These are phyloP conservation scores for Thinocorus orbignyianus DNA, from an alignment of 2,113 vertebrate species.

Conservation along the genomic window DNA sequence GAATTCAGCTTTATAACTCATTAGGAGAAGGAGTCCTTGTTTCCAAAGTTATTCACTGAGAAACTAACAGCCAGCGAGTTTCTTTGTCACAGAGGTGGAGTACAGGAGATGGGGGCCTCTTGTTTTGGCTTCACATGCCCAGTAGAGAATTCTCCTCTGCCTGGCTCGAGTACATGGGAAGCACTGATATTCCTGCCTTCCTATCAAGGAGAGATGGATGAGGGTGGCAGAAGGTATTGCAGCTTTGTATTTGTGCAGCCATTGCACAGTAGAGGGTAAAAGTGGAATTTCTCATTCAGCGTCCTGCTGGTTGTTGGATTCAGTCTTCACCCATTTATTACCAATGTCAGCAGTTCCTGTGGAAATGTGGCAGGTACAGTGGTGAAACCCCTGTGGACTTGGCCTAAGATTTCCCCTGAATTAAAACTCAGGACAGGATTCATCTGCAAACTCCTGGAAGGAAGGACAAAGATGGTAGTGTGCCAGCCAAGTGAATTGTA, in stretches of 20 bases:
- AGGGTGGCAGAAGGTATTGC: background rate
- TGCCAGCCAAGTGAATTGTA: background rate
- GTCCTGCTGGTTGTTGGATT: background rate
- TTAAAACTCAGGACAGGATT: background rate
- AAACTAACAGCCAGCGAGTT: background rate
- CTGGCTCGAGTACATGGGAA: background rate
- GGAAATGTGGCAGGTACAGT: background rate
- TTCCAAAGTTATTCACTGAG: background rate
- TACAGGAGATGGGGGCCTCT: background rate
- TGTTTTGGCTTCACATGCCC: background rate
- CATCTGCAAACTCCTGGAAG: background rate
- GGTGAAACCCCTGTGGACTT: background rate
- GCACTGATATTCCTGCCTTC: background rate
- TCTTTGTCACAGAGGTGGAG: background rate
- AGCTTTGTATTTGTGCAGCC: conserved; percentile 24
- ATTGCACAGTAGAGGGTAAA: background rate
- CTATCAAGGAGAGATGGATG: background rate
- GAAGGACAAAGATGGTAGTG: background rate
- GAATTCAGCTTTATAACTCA: background rate
- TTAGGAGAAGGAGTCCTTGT: background rate
- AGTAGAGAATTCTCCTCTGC: background rate
- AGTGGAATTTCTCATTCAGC: background rate
- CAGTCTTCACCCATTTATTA: background rate
- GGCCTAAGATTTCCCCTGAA: background rate
- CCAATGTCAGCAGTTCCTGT: background rate